A percentile compares a stretch with the other conserved stretches of the same genome.
phyloP scores from a whole-genome alignment of 2,113 vertebrate genomes.

The Hemibagrus wyckioides region DNA sequence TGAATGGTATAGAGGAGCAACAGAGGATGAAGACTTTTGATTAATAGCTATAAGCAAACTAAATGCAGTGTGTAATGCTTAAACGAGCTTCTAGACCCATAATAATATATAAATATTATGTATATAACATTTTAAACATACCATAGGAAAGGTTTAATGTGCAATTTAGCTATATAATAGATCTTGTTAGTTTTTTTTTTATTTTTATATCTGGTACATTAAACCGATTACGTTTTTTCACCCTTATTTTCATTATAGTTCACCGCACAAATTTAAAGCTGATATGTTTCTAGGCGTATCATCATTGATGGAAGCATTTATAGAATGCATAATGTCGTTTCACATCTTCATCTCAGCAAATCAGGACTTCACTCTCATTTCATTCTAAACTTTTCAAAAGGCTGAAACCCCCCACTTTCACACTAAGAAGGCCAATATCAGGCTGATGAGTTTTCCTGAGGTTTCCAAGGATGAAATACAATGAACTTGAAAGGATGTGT shows the following conservation, averaged over 20 bases:
- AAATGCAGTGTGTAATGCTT: too few species aligned
- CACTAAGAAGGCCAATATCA: background rate
- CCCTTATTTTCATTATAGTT: background rate
- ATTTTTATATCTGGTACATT: background rate
- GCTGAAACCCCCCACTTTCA: background rate
- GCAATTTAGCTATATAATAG: too few species aligned
- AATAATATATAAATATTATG: too few species aligned
- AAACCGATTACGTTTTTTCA: background rate
- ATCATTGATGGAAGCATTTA: background rate
- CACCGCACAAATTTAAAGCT: background rate
- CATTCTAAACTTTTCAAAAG: background rate
- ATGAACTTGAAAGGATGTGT: background rate
- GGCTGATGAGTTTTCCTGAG: background rate
- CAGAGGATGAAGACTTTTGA: too few species aligned
- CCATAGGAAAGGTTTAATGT: too few species aligned
- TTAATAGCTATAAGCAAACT: too few species aligned
- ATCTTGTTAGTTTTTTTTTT: background rate
- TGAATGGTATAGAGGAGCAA: too few species aligned
- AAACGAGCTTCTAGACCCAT: too few species aligned
- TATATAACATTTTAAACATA: background rate
- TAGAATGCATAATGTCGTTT: background rate
- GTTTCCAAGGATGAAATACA: slow-evolving; percentile 3
- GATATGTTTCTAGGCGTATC: background rate
- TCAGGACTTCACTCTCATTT: background rate
- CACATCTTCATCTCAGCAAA: background rate